Evolutionary conservation across 2,113 vertebrate genomes (phyloP).

Genomic region (Oxygymnocypris stewartii): DNA sequence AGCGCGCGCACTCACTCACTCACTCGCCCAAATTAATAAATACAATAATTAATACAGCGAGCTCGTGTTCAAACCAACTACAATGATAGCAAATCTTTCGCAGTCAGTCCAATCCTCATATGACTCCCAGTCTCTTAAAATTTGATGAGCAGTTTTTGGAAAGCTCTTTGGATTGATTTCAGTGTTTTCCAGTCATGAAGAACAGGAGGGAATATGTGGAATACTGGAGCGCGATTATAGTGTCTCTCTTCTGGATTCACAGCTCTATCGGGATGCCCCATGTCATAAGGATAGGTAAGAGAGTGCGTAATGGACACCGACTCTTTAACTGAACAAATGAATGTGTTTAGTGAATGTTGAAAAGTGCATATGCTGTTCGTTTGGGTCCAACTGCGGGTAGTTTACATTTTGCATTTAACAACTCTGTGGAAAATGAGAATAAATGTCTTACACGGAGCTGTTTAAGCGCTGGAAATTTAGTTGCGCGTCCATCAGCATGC

Average conservation of each 20-base stretch:
- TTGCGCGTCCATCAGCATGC: not conserved
- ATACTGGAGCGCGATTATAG: constrained; percentile 89
- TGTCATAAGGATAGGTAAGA: constrained; percentile 97
- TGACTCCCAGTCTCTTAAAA: constrained; percentile 66
- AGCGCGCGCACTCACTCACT: constrained; percentile 18
- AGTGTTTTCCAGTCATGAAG: constrained; percentile 88
- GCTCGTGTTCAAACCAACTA: constrained; percentile 70
- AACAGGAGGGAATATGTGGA: constrained; percentile 90
- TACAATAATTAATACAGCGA: constrained; percentile 18
- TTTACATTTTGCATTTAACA: not conserved
- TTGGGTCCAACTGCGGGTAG: not conserved
- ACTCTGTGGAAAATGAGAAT: not conserved
- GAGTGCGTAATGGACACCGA: not conserved
- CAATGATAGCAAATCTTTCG: constrained; percentile 78
- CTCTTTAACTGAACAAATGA: not conserved
- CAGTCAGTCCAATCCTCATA: constrained; percentile 64
- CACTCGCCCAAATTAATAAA: not conserved
- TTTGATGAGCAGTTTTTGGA: constrained; percentile 71
- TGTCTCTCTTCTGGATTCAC: constrained; percentile 88
- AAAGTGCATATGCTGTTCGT: not conserved
- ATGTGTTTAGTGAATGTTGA: not conserved
- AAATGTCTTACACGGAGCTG: not conserved
- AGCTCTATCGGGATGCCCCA: constrained; percentile 93
- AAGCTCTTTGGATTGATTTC: constrained; percentile 78
- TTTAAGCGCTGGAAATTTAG: not conserved